Evolutionary conservation across 2,113 vertebrate genomes (phyloP).

Genomic region (Cnemophilus loriae): DNA sequence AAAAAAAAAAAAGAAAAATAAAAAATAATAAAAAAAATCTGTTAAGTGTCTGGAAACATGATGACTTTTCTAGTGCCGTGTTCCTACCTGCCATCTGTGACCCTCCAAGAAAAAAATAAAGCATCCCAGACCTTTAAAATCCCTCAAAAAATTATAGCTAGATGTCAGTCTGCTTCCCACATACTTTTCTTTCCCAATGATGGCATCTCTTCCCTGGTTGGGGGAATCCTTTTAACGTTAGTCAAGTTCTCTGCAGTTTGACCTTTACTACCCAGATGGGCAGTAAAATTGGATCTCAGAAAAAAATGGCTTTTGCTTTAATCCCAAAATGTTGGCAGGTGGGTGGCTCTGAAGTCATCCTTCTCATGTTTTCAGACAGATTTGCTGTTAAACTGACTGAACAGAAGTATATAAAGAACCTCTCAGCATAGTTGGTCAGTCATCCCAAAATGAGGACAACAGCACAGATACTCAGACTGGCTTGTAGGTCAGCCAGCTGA

Average conservation of each 20-base stretch:
- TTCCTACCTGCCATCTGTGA: neutral
- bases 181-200: neutral
- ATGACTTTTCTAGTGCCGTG: neutral
- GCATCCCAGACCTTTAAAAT: neutral
- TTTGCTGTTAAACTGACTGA: neutral
- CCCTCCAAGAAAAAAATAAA: neutral
- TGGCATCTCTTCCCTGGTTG: neutral
- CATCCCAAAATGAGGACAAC: neutral
- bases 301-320: neutral
- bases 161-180: neutral
- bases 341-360: neutral
- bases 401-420: neutral
- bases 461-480: neutral
- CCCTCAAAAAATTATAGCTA: neutral
- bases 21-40: neutral
- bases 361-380: neutral
- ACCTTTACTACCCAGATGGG: neutral
- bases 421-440: neutral
- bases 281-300: neutral
- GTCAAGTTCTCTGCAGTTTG: neutral
- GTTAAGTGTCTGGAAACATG: neutral
- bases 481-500: neutral
- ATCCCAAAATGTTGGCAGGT: neutral
- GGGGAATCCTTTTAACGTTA: neutral
- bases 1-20: neutral